Evolutionary conservation across 2,113 vertebrate genomes (phyloP).

Genomic region (Mesitornis unicolor): DNA sequence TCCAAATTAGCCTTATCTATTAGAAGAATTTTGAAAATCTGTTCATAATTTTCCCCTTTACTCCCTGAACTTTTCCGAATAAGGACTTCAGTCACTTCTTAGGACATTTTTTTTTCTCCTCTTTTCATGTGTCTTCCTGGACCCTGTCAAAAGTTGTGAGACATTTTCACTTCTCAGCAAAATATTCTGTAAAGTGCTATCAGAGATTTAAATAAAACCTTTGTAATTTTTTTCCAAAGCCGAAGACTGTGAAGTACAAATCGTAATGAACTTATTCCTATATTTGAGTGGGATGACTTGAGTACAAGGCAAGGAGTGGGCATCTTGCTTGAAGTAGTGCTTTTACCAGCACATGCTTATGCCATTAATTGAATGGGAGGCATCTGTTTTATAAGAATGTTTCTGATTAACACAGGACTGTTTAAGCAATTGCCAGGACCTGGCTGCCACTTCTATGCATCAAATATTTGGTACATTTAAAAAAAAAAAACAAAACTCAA

Average conservation of each 20-base stretch:
- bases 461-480: not conserved
- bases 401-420: not conserved
- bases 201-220: not conserved
- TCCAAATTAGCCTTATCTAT: not conserved
- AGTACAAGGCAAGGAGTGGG: not conserved
- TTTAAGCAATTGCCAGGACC: not conserved
- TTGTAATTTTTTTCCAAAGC: not conserved
- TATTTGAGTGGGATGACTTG: not conserved
- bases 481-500: not conserved
- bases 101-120: not conserved
- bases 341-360: not conserved
- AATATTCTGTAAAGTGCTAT: not conserved
- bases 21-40: not conserved
- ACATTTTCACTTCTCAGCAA: not conserved
- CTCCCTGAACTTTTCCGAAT: not conserved
- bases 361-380: not conserved
- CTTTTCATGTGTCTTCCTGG: not conserved
- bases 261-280: not conserved
- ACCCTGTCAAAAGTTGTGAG: not conserved
- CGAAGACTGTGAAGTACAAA: not conserved
- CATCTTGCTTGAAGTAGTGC: not conserved
- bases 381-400: not conserved
- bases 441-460: not conserved
- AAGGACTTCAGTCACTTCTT: not conserved
- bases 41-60: not conserved